phyloP scores from a whole-genome alignment of 2,113 vertebrate genomes.

The Phocoena phocoena region DNA sequence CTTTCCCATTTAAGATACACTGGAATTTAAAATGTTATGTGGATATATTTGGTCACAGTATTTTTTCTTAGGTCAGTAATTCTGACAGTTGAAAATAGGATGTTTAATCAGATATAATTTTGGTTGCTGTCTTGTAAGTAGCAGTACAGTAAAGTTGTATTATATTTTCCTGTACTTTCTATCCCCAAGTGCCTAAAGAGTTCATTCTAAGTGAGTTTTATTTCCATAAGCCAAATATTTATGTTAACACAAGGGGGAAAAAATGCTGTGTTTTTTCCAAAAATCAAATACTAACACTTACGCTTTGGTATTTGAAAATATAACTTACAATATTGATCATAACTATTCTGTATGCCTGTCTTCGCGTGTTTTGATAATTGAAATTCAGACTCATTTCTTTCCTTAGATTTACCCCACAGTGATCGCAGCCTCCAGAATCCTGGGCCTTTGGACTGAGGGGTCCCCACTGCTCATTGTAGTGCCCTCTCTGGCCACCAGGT shows the following conservation, averaged over 20 bases:
- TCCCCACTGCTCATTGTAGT: accelerated
- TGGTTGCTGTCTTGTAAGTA: background rate
- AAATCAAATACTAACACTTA: constrained; percentile 40
- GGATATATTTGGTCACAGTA: too few species aligned
- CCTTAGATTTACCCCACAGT: background rate
- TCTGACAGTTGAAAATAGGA: background rate
- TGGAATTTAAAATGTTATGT: background rate
- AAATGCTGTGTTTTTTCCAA: constrained; percentile 33
- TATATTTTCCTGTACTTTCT: background rate
- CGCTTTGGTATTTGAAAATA: constrained; percentile 34
- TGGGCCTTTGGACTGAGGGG: too few species aligned
- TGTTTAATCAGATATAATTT: background rate
- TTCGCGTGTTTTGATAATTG: background rate
- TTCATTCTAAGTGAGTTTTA: background rate
- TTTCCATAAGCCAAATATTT: constrained; percentile 9
- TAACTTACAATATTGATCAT: constrained; percentile 68
- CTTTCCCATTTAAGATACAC: background rate
- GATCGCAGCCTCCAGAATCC: background rate
- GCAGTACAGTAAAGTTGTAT: background rate
- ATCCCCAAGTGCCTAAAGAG: constrained; percentile 67
- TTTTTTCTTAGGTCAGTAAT: background rate
- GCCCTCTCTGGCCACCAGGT: background rate
- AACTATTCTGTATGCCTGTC: background rate
- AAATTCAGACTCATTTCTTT: background rate
- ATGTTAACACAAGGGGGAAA: background rate